Percentiles rank a stretch among this genome's conserved stretches.
These are phyloP conservation scores for Oscheius sp. DNA, from an alignment of 2,888 invertebrate genomes.

Conservation along the genomic window DNA sequence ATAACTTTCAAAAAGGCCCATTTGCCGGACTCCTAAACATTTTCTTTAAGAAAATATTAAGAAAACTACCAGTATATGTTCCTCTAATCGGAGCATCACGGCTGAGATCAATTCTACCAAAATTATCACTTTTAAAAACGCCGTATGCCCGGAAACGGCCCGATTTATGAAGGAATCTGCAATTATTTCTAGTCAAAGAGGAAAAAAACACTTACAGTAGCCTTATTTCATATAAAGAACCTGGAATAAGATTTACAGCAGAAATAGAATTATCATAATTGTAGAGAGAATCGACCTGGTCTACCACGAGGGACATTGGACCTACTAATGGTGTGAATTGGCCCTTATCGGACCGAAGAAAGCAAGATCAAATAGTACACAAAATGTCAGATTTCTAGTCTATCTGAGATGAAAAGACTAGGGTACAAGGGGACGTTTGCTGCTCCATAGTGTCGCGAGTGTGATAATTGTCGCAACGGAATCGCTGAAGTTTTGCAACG, in stretches of 20 bases:
- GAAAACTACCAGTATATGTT: constrained; percentile 1
- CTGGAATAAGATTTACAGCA: not conserved
- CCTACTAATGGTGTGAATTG: not conserved
- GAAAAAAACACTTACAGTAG: not conserved
- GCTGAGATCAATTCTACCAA: constrained; percentile 3
- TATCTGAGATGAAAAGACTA: too few relatives aligned
- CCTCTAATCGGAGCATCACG: constrained; percentile 14
- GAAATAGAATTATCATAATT: constrained; percentile 6
- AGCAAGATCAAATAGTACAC: not conserved
- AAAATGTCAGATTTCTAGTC: not conserved
- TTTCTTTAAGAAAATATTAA: not conserved
- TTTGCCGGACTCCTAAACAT: constrained; percentile 3
- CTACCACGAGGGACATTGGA: constrained; percentile 6
- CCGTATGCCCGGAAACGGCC: not conserved
- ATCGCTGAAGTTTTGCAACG: too few relatives aligned
- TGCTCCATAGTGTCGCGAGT: too few relatives aligned
- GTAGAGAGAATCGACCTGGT: not conserved
- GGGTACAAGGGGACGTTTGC: not conserved
- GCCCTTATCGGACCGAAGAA: not conserved
- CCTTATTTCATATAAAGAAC: constrained; percentile 4
- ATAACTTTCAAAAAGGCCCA: constrained; percentile 9
- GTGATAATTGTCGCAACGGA: too few relatives aligned
- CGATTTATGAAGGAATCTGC: constrained; percentile 9
- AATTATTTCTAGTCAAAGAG: not conserved
- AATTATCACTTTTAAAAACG: not conserved